Percentiles rank a stretch among this genome's conserved stretches.
phyloP scores from a whole-genome alignment of 2,888 invertebrate genomes.

The Thecocarcelia acutangulata region DNA sequence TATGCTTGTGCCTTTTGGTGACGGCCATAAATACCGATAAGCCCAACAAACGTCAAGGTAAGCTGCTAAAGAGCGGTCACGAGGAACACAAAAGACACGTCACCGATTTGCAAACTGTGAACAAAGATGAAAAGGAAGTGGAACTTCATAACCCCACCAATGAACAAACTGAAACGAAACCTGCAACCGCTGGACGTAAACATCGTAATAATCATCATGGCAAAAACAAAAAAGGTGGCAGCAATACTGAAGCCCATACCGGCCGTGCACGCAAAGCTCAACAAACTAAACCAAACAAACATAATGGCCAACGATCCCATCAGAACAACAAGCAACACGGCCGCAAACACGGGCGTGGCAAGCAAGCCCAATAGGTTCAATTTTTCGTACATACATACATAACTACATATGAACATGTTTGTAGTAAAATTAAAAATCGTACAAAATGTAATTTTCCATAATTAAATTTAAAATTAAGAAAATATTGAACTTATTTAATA shows the following conservation, averaged over 20 bases:
- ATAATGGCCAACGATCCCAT: constrained; percentile 55
- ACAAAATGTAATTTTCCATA: constrained; percentile 47
- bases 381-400: background rate
- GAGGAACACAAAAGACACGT: constrained; percentile 48
- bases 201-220: constrained; percentile 65
- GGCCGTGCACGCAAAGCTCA: constrained; percentile 52
- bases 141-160: constrained; percentile 27
- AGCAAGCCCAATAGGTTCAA: constrained; percentile 46
- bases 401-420: no score
- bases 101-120: background rate
- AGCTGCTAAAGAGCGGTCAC: constrained; percentile 54
- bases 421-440: constrained; percentile 15
- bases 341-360: constrained; percentile 64
- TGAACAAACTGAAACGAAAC: constrained; percentile 36
- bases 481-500: constrained; percentile 43
- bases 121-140: constrained; percentile 33
- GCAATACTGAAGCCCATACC: constrained; percentile 26
- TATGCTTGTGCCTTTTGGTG: constrained; percentile 57
- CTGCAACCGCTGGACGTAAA: constrained; percentile 53
- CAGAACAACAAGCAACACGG: constrained; percentile 51
- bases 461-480: constrained; percentile 13
- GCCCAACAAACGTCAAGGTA: constrained; percentile 53
- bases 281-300: constrained; percentile 57
- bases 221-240: constrained; percentile 54
- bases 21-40: constrained; percentile 52